Base-by-base conservation (phyloP, 2,797 vertebrate species). In the Clarias fuscus region DNA sequence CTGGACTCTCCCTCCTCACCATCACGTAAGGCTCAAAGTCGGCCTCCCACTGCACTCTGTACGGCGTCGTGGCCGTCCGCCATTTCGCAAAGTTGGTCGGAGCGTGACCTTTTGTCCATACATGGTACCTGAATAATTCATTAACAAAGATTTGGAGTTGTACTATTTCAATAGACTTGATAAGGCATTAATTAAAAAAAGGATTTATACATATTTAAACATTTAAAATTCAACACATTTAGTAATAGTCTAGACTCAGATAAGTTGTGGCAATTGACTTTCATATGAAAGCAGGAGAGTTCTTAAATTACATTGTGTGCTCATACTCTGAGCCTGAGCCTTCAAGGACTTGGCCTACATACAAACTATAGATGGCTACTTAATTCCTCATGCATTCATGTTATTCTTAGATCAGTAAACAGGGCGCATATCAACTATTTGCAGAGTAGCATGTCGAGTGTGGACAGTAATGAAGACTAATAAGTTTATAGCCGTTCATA, bases 1-100 rank as follows among this genome's bases (percentile, higher is more conserved):
- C 97, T 0, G 98, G 98, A 91, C 97, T 97, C 92, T 98, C 96
- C 84, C 94, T 94, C 88, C 96, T 95, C 90, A 99, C 97, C 77
- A 99, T 97, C 7, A 99, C 98, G 17, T 99, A 99, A 0, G 98
- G 98, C 94, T 99, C 98, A 1, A 99, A 99, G 84, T 99, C 98
- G 0, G 98, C 96, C 89, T 99, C 98, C 98, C 98, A 99, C 90
- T 99, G 96, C 6, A 99, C 98, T 4, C 91, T 95, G 93, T 99
- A 99, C 1, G 98, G 97, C 0, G 97, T 99, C 83, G 98, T 99
- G 89, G 98, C 97, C 0, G 98, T 99, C 85, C 98, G 93, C 98
- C 98, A 99, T 91, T 99, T 99, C 90, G 98, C 98, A 83, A 98
- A 99, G 92, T 99, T 99, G 0, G 98, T 99, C 59, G 98, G 98